Conservation (phyloP, 2,888 invertebrate species). For the Hypolimnas misippus region DNA sequence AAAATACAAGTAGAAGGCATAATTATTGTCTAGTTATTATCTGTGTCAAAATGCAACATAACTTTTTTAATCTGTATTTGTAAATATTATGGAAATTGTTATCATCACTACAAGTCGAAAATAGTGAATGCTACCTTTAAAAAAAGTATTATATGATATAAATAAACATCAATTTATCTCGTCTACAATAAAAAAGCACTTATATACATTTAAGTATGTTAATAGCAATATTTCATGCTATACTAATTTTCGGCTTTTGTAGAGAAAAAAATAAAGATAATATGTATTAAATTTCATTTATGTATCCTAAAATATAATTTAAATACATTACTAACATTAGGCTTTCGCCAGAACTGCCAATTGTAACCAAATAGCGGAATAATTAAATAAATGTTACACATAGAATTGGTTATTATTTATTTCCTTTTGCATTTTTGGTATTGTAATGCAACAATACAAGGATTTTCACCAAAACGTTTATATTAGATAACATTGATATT, state of each 20-base stretch:
- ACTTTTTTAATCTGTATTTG: not conserved
- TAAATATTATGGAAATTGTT: not conserved
- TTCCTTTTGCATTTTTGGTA: too few relatives aligned
- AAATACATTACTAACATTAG: slow-evolving; percentile 17
- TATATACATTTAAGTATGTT: too few relatives aligned
- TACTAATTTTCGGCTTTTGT: not conserved
- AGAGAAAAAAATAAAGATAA: not conserved
- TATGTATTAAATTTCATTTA: not conserved
- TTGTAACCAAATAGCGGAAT: slow-evolving; percentile 47
- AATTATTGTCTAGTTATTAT: not conserved
- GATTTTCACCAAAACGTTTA: too few relatives aligned
- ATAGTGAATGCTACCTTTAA: too few relatives aligned
- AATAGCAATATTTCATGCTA: not conserved
- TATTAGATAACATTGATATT: too few relatives aligned
- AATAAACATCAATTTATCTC: too few relatives aligned
- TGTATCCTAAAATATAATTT: slow-evolving; percentile 14
- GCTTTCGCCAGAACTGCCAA: slow-evolving; percentile 46
- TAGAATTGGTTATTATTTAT: too few relatives aligned
- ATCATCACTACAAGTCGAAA: not conserved
- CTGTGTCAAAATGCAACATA: not conserved
- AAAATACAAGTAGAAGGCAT: not conserved
- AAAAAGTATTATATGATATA: too few relatives aligned
- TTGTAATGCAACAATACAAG: too few relatives aligned
- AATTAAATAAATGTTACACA: slow-evolving; percentile 47
- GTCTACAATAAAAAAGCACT: too few relatives aligned